Base-by-base conservation (phyloP, 2,888 invertebrate species). In the Prostheceraeus crozeri region DNA sequence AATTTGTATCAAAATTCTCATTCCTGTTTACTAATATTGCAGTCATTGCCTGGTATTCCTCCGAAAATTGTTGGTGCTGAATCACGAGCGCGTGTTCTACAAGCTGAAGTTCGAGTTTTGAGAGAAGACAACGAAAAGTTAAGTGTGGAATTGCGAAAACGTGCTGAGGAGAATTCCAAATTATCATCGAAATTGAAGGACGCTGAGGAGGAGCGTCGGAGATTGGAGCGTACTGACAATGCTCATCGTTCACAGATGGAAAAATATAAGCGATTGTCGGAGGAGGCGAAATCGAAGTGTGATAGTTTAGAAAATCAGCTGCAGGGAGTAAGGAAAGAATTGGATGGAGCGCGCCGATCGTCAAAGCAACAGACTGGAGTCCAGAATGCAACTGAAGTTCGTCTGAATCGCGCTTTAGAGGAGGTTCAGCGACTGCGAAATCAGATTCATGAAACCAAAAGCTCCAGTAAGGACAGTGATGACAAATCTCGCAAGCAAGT, bases 351-450 rank as follows among this genome's bases (percentile, higher is more conserved):
- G 53, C 80, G 78, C 63, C 72, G 77, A 59, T 76, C 77, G 40
- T 69, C 80, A 57, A 81, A 81, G 68, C 76, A 72, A 60, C 72
- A 73, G 31, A 69, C 67, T 25, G 67, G 75, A 0, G 74, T 72
- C 55, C 71, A 75, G 33, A 73, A 76, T 52, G 77, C 75, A 19
- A 72, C 73, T 1, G 81, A 81, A 66, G 74, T 79, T 3, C 69
- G 79, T 54, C 67, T 81, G 25, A 79, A 79, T 65, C 71, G 80
- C 63, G 76, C 78, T 1, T 65, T 76, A 16, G 81, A 81, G 66
- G 81, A 82, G 64, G 75, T 75, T 55, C 80, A 81, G 51, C 71
- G 70, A 8, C 59, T 19, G n/a, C 23, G 31, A 27, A 2, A 21
- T 19, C 31, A 58, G 30, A 6, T 58, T 4, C n/a, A 14, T 1